Percentiles rank a stretch among this genome's conserved stretches.
phyloP scores from a whole-genome alignment of 2,113 vertebrate species.

The Lepisosteus oculatus region DNA sequence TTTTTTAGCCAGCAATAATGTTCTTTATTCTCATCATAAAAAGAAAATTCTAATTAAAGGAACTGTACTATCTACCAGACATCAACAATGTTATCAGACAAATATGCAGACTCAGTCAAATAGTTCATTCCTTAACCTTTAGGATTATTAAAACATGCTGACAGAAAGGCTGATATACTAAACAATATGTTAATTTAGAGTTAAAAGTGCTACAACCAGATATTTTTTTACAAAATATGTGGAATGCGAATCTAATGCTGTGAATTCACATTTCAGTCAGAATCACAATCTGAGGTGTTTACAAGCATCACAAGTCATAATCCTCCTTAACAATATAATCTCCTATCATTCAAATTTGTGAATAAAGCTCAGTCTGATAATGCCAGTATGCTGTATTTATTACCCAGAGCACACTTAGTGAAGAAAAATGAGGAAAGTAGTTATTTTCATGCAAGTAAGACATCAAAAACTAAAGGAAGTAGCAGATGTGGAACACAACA shows the following conservation, averaged over 20 bases:
- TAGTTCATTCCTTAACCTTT: background rate
- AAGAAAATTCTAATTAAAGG: too few relatives aligned
- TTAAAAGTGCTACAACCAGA: background rate
- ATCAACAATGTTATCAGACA: too few relatives aligned
- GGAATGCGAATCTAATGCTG: background rate
- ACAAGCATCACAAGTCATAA: constrained; percentile 3
- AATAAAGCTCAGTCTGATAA: background rate
- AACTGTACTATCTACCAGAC: too few relatives aligned
- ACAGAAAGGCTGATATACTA: background rate
- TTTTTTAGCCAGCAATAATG: too few relatives aligned
- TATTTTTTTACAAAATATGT: background rate
- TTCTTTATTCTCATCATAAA: too few relatives aligned
- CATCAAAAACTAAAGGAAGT: background rate
- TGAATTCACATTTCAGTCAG: constrained; percentile 1
- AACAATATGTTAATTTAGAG: background rate
- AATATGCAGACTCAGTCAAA: too few relatives aligned
- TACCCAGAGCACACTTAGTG: background rate
- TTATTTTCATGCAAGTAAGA: background rate
- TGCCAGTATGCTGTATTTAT: constrained; percentile 5
- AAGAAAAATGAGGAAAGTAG: background rate
- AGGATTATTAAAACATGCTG: background rate
- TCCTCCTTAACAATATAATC: constrained; percentile 7
- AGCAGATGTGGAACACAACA: background rate
- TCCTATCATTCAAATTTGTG: background rate
- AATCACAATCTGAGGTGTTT: background rate